Percentiles rank a stretch among this genome's conserved stretches.
phyloP scores from a whole-genome alignment of 2,113 vertebrate genomes.

The Amphiprion percula region DNA sequence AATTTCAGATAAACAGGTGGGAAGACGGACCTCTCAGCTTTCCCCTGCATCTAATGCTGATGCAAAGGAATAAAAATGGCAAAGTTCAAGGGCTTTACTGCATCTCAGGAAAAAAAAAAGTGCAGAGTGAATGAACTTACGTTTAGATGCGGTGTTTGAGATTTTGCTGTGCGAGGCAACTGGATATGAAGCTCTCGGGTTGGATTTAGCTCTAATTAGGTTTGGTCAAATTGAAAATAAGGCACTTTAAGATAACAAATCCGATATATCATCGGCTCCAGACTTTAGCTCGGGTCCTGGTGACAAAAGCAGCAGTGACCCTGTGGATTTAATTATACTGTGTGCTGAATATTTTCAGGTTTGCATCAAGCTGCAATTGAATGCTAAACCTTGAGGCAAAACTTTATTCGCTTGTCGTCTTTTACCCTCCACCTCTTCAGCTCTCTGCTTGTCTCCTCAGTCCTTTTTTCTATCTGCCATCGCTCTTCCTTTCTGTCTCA shows the following conservation, averaged over 20 bases:
- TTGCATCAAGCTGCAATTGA: neutral
- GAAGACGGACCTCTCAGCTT: neutral
- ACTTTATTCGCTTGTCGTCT: constrained; percentile 2
- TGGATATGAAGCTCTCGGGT: too few species aligned
- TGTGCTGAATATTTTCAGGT: constrained; percentile 20
- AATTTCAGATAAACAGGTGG: constrained; percentile 13
- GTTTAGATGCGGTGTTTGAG: too few species aligned
- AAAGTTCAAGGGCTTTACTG: neutral
- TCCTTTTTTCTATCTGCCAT: neutral
- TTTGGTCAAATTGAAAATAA: neutral
- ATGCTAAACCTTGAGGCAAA: neutral
- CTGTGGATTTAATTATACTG: constrained; percentile 29
- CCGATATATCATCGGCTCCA: neutral
- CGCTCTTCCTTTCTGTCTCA: neutral
- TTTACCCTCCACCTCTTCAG: neutral
- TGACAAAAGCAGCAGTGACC: neutral
- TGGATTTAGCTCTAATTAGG: constrained; percentile 4
- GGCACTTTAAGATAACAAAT: constrained; percentile 11
- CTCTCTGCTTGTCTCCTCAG: neutral
- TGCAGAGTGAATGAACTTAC: neutral
- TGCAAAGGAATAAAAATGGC: neutral
- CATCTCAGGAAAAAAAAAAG: neutral
- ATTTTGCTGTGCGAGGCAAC: too few species aligned
- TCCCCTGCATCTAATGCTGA: neutral
- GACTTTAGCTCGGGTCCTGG: neutral